phyloP scores from a whole-genome alignment of 2,797 vertebrate species.

The Cirrhinus mrigala region DNA sequence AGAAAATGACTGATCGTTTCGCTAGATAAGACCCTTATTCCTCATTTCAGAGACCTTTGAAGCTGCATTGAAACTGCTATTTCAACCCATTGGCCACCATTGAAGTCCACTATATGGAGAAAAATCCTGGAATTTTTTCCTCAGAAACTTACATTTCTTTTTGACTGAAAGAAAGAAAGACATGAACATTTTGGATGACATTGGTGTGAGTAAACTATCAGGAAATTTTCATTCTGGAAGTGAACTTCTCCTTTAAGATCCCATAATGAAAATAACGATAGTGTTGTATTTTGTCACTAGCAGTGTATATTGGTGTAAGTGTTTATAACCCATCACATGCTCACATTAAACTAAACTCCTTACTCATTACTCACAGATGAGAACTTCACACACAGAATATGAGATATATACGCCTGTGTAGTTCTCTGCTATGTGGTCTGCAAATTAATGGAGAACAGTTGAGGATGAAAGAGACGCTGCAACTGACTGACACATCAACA shows the following conservation, averaged over 20 bases:
- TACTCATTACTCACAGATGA: background rate
- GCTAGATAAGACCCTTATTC: too few relatives aligned
- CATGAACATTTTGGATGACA: too few relatives aligned
- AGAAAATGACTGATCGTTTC: too few relatives aligned
- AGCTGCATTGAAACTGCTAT: too few relatives aligned
- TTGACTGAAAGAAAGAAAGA: too few relatives aligned
- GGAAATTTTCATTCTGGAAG: too few relatives aligned
- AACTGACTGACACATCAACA: background rate
- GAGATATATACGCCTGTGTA: background rate
- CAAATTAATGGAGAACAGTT: background rate
- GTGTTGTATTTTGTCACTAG: background rate
- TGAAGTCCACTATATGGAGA: too few relatives aligned
- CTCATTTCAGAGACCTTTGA: too few relatives aligned
- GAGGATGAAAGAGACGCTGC: background rate
- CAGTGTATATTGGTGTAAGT: background rate
- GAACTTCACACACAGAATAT: conserved; percentile 19
- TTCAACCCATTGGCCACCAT: too few relatives aligned
- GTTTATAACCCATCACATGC: background rate
- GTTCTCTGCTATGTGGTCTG: conserved; percentile 14
- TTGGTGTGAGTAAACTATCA: too few relatives aligned
- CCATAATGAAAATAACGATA: background rate
- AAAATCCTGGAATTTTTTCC: too few relatives aligned
- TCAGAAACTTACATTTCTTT: too few relatives aligned
- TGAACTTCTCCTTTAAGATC: background rate
- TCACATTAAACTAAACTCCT: background rate